Percentiles rank a stretch among this genome's conserved stretches.
phyloP scores from a whole-genome alignment of 1,140 invertebrate genomes.

The Aphaenogaster rudis region DNA sequence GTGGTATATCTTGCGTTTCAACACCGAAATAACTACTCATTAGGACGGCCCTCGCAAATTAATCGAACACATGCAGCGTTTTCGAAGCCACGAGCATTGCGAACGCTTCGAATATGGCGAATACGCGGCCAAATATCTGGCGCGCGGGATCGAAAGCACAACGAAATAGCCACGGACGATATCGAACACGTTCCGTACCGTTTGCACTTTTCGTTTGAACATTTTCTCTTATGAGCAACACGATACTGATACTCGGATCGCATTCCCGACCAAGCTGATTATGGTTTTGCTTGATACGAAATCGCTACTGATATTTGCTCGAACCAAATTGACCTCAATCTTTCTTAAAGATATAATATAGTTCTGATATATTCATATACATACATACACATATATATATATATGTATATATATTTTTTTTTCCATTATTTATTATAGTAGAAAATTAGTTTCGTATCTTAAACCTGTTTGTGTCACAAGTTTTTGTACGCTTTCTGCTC shows the following conservation, averaged over 20 bases:
- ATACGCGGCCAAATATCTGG: slow-evolving; percentile 38
- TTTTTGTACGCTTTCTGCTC: background rate
- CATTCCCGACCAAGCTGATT: slow-evolving; percentile 35
- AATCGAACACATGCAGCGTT: background rate
- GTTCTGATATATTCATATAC: background rate
- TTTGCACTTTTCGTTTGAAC: slow-evolving; percentile 30
- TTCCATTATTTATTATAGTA: background rate
- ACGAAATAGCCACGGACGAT: slow-evolving; percentile 10
- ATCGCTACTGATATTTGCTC: slow-evolving; percentile 41
- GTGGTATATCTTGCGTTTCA: background rate
- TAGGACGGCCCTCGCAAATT: background rate
- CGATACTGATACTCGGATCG: slow-evolving; percentile 18
- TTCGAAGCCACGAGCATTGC: slow-evolving; percentile 11
- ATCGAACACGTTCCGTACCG: slow-evolving; percentile 24
- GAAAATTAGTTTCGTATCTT: background rate
- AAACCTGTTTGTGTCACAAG: background rate
- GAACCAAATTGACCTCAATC: slow-evolving; percentile 37
- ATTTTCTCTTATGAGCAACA: slow-evolving; percentile 31
- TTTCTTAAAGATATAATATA: background rate
- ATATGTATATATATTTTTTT: background rate
- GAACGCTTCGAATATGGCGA: background rate
- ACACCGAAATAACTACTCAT: slow-evolving; percentile 12
- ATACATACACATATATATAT: background rate
- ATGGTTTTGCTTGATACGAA: slow-evolving; percentile 1
- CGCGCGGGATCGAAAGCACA: slow-evolving; percentile 10